Base-by-base conservation (phyloP, 2,113 vertebrate species). In the Hipposideros armiger region DNA sequence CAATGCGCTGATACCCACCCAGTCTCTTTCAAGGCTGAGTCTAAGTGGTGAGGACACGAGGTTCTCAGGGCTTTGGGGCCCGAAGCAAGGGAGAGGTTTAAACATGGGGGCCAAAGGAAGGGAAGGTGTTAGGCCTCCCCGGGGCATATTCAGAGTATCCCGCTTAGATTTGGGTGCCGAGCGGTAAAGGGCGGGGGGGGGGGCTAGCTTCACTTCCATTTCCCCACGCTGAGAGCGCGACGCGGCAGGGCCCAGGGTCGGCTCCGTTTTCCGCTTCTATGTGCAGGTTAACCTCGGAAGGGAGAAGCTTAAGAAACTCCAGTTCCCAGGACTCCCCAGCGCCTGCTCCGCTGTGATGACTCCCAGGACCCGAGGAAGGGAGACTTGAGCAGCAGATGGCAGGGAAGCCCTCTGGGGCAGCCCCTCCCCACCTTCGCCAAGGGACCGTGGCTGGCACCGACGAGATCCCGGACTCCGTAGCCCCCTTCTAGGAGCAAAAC, bases 291-390 rank as follows among this genome's bases (percentile, higher is more conserved):
- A 85, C 45, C 87, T 14, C 26, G 2, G 54, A 67, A 93, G 36
- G 58, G 30, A 91, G 77, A n/a, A 81, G 91, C 91, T 82, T 52
- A 95, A 70, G 81, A 67, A 96, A 97, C 81, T 91, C 86, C 87
- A 94, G 77, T 77, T 66, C 91, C 91, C 82, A 92, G 91, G 88
- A 62, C 91, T 85, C 76, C 58, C 87, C 94, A 66, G 66, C 11
- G 84, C 70, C 26, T 36, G 92, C 52, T 69, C 58, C 50, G 42
- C 52, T 7, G 45, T 50, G 47, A 32, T 1, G 94, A 36, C 62
- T 87, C 74, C 81, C 60, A 20, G 62, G 86, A 42, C 77, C 8
- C 0, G 40, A 26, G 80, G 80, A 47, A 67, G 45, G 87, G 54
- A 67, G 80, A 66, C 77, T 36, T 2, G 1, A 20, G 90, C 87